Percentiles rank a stretch among this genome's conserved stretches.
These are phyloP conservation scores for Drosophila borealis DNA, from an alignment of 2,888 invertebrate genomes.

Conservation along the genomic window DNA sequence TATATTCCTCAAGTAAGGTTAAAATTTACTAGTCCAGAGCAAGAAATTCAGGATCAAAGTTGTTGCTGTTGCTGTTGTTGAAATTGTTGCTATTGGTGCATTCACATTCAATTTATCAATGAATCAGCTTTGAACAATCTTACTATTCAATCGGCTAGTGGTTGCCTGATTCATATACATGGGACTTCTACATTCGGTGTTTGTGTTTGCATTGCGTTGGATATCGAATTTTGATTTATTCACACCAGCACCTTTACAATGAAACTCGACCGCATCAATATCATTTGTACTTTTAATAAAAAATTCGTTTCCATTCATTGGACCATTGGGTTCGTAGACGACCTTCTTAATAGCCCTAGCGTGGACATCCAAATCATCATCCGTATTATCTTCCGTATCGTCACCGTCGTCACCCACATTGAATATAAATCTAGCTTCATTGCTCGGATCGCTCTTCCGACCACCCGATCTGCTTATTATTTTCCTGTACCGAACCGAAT, in stretches of 20 bases:
- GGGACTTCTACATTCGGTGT: conserved; percentile 27
- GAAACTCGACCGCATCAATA: conserved; percentile 77
- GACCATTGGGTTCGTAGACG: conserved; percentile 59
- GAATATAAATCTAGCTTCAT: conserved; percentile 69
- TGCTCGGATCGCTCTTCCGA: conserved; percentile 65
- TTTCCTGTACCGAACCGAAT: conserved; percentile 83
- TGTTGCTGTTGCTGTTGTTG: conserved; percentile 41
- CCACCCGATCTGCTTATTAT: conserved; percentile 69
- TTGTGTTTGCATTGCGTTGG: conserved; percentile 27
- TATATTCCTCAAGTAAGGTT: conserved; percentile 75
- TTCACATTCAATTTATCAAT: conserved; percentile 46
- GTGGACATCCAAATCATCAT: conserved; percentile 47
- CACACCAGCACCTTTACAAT: conserved; percentile 42
- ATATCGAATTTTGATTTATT: conserved; percentile 13
- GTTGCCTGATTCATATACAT: conserved; percentile 22
- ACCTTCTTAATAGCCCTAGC: conserved; percentile 32
- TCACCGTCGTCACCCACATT: conserved; percentile 66
- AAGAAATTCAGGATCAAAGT: conserved; percentile 76
- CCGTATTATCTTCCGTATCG: conserved; percentile 66
- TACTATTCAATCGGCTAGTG: conserved; percentile 20
- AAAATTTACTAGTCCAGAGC: conserved; percentile 78
- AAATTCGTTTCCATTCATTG: conserved; percentile 67
- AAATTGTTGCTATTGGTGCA: conserved; percentile 36
- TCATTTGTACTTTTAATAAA: conserved; percentile 73
- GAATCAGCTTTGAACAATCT: conserved; percentile 65